Conservation (phyloP, 2,888 invertebrate species). For the Hypomecis atomaria region DNA sequence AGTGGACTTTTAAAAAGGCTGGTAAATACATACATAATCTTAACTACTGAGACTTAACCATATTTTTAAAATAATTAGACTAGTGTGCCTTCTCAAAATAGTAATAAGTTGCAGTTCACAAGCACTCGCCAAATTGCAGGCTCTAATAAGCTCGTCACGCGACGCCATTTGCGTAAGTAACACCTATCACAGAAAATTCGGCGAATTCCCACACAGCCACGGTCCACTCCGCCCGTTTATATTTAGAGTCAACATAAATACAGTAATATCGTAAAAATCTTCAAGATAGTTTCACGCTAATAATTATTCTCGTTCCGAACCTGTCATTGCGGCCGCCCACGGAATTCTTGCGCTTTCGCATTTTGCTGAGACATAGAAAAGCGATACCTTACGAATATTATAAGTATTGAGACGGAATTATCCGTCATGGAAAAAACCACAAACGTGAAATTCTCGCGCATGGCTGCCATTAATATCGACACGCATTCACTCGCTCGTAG, state of each 20-base stretch:
- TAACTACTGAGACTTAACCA: too few relatives aligned
- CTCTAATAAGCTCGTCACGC: constrained; percentile 24
- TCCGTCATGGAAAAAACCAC: constrained; percentile 44
- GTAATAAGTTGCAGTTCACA: constrained; percentile 15
- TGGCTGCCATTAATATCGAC: constrained; percentile 8
- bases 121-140: constrained; percentile 16
- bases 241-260: constrained; percentile 48
- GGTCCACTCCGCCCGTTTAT: constrained; percentile 39
- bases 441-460: constrained; percentile 36
- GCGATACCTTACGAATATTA: constrained; percentile 33
- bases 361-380: constrained; percentile 35
- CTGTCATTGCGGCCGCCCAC: constrained; percentile 50
- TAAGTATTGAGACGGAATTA: constrained; percentile 33
- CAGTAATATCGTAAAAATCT: constrained; percentile 47
- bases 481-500: not conserved
- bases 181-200: constrained; percentile 29
- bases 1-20: too few relatives aligned
- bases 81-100: not conserved
- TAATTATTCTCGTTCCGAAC: constrained; percentile 47
- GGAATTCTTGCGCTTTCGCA: constrained; percentile 47
- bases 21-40: too few relatives aligned
- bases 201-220: constrained; percentile 36
- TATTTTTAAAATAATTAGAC: not conserved
- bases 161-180: constrained; percentile 25
- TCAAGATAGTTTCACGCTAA: constrained; percentile 47